Percentiles rank a stretch among this genome's conserved stretches.
Conservation (phyloP, 1,140 invertebrate species). For the Trialeurodes vaporariorum region DNA sequence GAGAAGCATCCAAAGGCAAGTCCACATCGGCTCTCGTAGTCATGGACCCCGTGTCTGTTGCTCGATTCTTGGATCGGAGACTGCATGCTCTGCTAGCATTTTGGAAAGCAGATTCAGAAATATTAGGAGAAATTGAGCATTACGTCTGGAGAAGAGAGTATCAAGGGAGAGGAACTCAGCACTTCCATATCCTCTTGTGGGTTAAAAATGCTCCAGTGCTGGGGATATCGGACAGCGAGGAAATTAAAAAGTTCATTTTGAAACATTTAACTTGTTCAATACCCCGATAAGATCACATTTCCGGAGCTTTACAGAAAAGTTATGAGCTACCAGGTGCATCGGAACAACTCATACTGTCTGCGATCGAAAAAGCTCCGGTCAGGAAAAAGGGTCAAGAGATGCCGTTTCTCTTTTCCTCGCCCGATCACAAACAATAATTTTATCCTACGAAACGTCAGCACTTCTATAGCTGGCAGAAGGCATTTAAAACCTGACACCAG, state of each 20-base stretch:
- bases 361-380: conserved; percentile 29
- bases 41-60: conserved; percentile 24
- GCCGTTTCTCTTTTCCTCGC: too few species aligned
- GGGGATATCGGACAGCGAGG: too few species aligned
- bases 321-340: conserved; percentile 22
- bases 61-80: conserved; percentile 23
- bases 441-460: conserved; percentile 22
- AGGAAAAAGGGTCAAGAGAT: too few species aligned
- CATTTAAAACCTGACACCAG: conserved; percentile 24
- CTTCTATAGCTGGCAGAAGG: conserved; percentile 24
- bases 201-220: too few species aligned
- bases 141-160: too few species aligned
- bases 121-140: conserved; percentile 23
- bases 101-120: conserved; percentile 19
- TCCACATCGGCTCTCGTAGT: conserved; percentile 21
- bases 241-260: too few species aligned
- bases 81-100: conserved; percentile 25
- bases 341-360: conserved; percentile 24
- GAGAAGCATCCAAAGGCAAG: conserved; percentile 15
- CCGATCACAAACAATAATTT: too few species aligned
- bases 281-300: too few species aligned
- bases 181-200: conserved; percentile 22
- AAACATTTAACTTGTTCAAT: too few species aligned
- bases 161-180: too few species aligned
- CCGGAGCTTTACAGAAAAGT: too few species aligned